Conservation (phyloP, 2,113 vertebrate genomes). For the Podarcis cretensis region DNA sequence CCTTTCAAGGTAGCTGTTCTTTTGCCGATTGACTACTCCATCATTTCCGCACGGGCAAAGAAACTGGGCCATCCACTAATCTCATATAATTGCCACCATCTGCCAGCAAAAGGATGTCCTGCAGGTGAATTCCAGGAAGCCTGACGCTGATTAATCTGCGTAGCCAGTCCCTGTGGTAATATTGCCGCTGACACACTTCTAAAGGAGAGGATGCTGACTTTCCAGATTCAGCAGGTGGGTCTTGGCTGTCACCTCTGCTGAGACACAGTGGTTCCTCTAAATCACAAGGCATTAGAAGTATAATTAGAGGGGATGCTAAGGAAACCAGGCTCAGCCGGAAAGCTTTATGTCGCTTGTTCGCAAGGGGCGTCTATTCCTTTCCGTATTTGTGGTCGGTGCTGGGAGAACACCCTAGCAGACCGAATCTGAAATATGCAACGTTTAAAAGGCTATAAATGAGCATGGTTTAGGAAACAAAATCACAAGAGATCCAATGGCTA, state of each 20-base stretch:
- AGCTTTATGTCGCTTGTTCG: too few species aligned
- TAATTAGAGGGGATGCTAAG: background rate
- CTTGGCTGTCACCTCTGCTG: background rate
- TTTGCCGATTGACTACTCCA: accelerated
- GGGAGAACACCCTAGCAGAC: background rate
- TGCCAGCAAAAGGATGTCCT: background rate
- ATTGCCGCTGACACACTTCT: background rate
- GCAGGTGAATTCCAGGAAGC: background rate
- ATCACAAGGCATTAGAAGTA: background rate
- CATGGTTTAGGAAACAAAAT: background rate
- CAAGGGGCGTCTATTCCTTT: background rate
- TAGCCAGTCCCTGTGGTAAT: background rate
- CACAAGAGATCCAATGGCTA: background rate
- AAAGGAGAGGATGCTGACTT: background rate
- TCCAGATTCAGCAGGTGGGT: background rate
- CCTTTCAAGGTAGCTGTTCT: background rate
- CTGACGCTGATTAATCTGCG: background rate
- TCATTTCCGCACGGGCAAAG: background rate
- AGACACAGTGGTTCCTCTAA: background rate
- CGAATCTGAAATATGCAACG: background rate
- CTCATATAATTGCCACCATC: background rate
- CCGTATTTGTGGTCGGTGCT: background rate
- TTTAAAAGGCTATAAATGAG: background rate
- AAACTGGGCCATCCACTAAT: background rate
- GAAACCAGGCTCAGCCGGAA: background rate